Evolutionary conservation across 64 coral and sea anemone species (phyloP).

Genomic region (Actinia equina): DNA sequence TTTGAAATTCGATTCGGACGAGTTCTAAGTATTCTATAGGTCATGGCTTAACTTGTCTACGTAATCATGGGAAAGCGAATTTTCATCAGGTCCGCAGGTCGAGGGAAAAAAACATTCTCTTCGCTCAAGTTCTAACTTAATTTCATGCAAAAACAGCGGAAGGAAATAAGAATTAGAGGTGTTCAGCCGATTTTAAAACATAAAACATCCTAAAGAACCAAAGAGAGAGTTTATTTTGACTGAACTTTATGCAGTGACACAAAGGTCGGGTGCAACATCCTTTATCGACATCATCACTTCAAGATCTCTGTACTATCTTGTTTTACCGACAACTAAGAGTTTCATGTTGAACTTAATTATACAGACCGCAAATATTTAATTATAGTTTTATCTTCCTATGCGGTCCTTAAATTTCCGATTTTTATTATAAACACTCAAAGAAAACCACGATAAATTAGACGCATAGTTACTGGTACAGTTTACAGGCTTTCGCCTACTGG

Average conservation of each 20-base stretch:
- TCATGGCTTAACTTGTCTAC: neutral
- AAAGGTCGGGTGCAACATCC: neutral
- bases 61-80: neutral
- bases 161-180: neutral
- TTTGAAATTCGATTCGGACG: neutral
- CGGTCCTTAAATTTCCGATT: neutral
- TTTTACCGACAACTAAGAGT: neutral
- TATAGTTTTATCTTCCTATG: neutral
- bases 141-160: neutral
- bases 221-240: neutral
- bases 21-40: neutral
- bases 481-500: too few relatives aligned
- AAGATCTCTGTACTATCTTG: neutral
- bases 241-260: neutral
- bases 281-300: neutral
- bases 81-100: neutral
- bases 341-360: neutral
- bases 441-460: neutral
- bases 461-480: too few relatives aligned
- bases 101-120: neutral
- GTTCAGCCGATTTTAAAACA: neutral
- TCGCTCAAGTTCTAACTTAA: neutral
- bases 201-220: neutral
- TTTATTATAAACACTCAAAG: neutral
- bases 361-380: neutral